Conservation (phyloP, 1,140 invertebrate species). For the Camponotus floridanus region DNA sequence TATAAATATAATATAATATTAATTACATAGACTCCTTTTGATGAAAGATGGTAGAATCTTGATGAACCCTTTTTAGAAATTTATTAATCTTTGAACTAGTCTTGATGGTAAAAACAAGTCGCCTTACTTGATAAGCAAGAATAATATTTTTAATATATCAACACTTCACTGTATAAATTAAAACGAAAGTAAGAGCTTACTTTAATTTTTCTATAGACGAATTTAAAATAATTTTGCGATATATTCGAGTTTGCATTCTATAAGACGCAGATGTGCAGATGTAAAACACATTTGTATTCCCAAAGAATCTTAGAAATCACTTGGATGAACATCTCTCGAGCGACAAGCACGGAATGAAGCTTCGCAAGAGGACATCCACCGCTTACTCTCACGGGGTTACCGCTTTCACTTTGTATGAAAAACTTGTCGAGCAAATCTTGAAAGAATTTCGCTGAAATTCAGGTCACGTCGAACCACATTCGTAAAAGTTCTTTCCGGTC, state of each 20-base stretch:
- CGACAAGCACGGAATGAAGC: slow-evolving; percentile 47
- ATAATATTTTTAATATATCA: not conserved
- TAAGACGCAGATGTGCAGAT: not conserved
- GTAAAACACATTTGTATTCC: not conserved
- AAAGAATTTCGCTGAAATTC: slow-evolving; percentile 53
- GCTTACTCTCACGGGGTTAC: slow-evolving; percentile 21
- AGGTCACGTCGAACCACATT: slow-evolving; percentile 7
- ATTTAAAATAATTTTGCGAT: not conserved
- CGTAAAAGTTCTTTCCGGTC: not conserved
- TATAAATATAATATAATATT: slow-evolving; percentile 4
- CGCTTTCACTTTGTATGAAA: slow-evolving; percentile 71
- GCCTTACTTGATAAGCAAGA: not conserved
- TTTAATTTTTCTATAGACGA: not conserved
- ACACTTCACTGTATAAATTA: not conserved
- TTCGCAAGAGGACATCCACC: not conserved
- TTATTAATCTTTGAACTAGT: not conserved
- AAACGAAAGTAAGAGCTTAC: not conserved
- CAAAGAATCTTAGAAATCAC: not conserved
- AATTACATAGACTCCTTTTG: not conserved
- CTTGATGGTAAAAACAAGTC: not conserved
- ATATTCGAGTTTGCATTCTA: not conserved
- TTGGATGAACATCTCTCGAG: not conserved
- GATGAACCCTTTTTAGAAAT: not conserved
- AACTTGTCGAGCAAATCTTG: slow-evolving; percentile 44
- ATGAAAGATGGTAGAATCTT: not conserved